Base-by-base conservation (phyloP, 2,113 vertebrate genomes). In the Notarius quadriscutis region DNA sequence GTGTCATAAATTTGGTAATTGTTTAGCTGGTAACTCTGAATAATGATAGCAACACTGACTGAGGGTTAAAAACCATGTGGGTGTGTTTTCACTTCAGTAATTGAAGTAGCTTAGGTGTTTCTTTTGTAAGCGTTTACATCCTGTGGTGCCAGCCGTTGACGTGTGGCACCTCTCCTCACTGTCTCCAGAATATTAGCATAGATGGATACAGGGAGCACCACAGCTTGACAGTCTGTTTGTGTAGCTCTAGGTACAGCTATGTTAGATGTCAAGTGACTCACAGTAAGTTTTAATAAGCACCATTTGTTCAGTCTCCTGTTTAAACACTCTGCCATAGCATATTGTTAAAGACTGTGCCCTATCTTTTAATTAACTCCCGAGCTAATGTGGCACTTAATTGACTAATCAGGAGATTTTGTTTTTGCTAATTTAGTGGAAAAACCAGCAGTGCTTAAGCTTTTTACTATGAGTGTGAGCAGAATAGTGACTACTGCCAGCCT, bases 391-490 rank as follows among this genome's bases (percentile, higher is more conserved):
- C 93, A 93, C 93, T 94, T 95, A 95, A 96, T 95, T 95, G 94
- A 94, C 95, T 95, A 95, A 96, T 95, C 95, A 92, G 80, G 92
- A 94, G 93, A 96, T 95, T 95, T 95, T 95, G 95, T 95, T 96
- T 95, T 96, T 94, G 95, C 90, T 95, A 91, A 95, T 96, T 95
- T 95, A 94, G 92, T 95, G 93, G 93, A 94, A 95, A 95, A 95
- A 93, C 91, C 92, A 91, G 93, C 89, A 89, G 84, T 87, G 89
- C 92, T 91, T 93, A 92, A 92, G 94, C 94, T 93, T 94, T 95
- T 94, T 89, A 88, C 84, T 86, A 48, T 75, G 74, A 82, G 53
- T 72, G 81, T 50, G 57, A 85, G 85, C 58, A 63, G 87, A 91
- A 74, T 51, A 86, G 84, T 79, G 63, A 83, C 69, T 41, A 53